Base-by-base conservation (phyloP, 2,113 vertebrate genomes). In the Rhabdomys dilectus region DNA sequence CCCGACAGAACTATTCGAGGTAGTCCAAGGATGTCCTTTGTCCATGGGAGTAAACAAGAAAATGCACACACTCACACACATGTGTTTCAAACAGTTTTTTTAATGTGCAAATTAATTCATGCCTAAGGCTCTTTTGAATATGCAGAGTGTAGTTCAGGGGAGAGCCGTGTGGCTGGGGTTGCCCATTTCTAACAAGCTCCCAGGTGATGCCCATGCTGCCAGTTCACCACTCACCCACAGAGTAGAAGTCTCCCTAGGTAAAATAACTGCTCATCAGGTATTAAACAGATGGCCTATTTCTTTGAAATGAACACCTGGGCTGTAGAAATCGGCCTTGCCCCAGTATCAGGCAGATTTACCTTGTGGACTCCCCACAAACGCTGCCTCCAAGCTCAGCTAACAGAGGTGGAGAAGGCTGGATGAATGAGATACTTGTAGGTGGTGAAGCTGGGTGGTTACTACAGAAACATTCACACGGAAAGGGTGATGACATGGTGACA, bases 81-180 rank as follows among this genome's bases (percentile, higher is more conserved):
- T 24, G 5, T 36, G 84, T 75, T 94, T 84, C 73, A 95, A 90
- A 80, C 7, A n/a, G 70, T 53, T 93, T 76, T 76, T 81, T 94
- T 58, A 76, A 86, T 36, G 31, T 89, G 84, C 73, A 93, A 94
- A 96, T 81, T 24, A 96, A 92, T 77, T 64, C 82, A 64, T 92
- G 45, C 29, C 73, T n/a, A 21, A 45, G 68, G 53, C n/a, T 86
- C 39, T 97, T 84, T 89, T 90, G 31, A 91, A 80, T 31, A 93
- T 56, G 80, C 58, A 94, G 70, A 94, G 29, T 75, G 62, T 68
- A 81, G 85, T 85, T 94, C 68, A 60, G 82, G 77, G 80, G 75
- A 22, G n/a, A 16, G 86, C 9, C 9, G 1, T 4, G 6, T n/a
- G 17, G 34, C 75, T 88, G 58, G 73, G 31, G 80, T 31, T 34